Base-by-base conservation (phyloP, 2,888 invertebrate genomes). In the Oasisia sp. region DNA sequence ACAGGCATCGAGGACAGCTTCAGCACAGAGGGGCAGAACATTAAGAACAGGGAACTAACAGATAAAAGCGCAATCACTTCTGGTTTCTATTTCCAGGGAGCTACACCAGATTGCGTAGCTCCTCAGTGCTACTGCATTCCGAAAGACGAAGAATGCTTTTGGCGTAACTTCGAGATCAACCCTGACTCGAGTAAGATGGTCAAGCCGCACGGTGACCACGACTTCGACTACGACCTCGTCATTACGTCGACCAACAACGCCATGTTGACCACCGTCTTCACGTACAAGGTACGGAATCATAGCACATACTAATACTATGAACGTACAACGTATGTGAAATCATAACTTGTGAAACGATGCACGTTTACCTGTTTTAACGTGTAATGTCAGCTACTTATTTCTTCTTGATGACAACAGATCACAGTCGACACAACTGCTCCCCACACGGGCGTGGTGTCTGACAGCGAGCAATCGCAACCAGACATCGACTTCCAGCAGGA, bases 161-260 rank as follows among this genome's bases (percentile, higher is more conserved):
- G 32, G 32, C 32, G 89, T n/a, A 89, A 89, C 56, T 92, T 89
- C 3, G 45, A n/a, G 32, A 90, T 92, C 44, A 58, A 32, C 19
- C 92, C 92, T n/a, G 90, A 92, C 32, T 1, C 14, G 32, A 32
- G 32, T 19, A 91, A 91, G 89, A 91, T 91, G 91, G 14, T 12
- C 32, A 91, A 32, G 19, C 74, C 91, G n/a, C 32, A 92, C 32
- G 92, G 89, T 38, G 45, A 89, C 45, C 92, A 92, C 50, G 92
- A 92, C 44, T 89, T 89, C 89, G 92, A 92, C 45, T 92, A 92
- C 90, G 89, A 89, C 19, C 89, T 92, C 58, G 32, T 92, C 38
- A 90, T 92, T n/a, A 92, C 89, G 12, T 27, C 56, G 19, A 89
- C 89, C 38, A 92, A 92, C 45, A 89, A 89, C 44, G 92, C 92